Base-by-base conservation (phyloP, 2,797 vertebrate species). In the Gastrophryne carolinensis region DNA sequence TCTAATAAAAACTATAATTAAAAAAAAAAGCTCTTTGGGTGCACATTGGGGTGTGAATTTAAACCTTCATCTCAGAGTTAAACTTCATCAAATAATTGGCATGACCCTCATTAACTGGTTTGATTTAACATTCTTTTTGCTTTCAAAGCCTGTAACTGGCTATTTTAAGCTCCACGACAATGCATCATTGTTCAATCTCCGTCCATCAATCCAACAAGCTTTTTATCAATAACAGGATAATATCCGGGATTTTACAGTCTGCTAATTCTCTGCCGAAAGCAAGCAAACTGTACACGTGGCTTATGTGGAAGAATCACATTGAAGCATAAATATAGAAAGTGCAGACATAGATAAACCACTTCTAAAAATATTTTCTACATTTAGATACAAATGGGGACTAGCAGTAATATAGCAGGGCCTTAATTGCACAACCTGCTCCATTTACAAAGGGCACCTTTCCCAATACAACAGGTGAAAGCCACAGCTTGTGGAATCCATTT, bases 261-360 rank as follows among this genome's bases (percentile, higher is more conserved):
- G 29, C 54, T 17, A 30, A 10, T 19, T 32, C 29, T 17, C 19
- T 21, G 29, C 27, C 30, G 54, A 57, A 57, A 19, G 27, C 27
- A 26, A 29, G 30, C 8, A 56, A 19, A 57, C n/a, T 57, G 27
- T 57, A 34, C 9, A 30, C 30, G 34, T 27, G 34, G 27, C 54
- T 32, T 19, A 29, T 57, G 30, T 30, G 19, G 34, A 34, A 30
- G 29, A 19, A 57, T 29, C 54, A 57, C 54, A 12, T 3, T 19
- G 29, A 15, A n/a, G 54, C n/a, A 57, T 57, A 57, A 57, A 57
- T 57, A 57, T 57, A 57, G 54, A 34, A 57, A 32, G 9, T 6
- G 54, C 54, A 57, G 29, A 11, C 29, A 57, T 34, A n/a, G 54
- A 34, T 17, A 57, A 57, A 10, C 12, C 19, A 29, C 30, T 34